These are phyloP conservation scores for Lemur catta DNA, from an alignment of 2,797 vertebrate genomes.

Conservation along the genomic window DNA sequence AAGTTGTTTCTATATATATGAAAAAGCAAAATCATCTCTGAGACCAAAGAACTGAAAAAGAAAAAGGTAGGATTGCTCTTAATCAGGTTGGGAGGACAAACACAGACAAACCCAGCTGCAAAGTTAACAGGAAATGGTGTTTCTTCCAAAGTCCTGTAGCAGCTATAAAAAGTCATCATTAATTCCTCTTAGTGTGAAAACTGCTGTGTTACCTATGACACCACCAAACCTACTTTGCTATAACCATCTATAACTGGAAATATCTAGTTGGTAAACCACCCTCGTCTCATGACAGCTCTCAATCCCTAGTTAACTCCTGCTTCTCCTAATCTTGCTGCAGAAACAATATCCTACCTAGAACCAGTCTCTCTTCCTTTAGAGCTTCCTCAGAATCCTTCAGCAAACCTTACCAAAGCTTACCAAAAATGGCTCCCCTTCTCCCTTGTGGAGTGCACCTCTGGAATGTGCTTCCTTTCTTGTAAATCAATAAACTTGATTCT, in stretches of 20 bases:
- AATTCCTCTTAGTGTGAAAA: neutral
- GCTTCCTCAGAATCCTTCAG: neutral
- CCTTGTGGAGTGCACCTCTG: fast-evolving
- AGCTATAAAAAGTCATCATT: neutral
- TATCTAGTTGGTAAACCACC: neutral
- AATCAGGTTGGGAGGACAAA: neutral
- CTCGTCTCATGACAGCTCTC: neutral
- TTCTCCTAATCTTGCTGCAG: neutral
- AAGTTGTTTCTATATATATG: neutral
- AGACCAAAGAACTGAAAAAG: neutral
- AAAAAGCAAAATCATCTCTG: neutral
- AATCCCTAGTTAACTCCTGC: neutral
- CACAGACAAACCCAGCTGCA: neutral
- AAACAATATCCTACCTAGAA: neutral
- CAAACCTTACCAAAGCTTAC: no score
- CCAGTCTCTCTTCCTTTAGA: neutral
- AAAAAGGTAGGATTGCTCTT: neutral
- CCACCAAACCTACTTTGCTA: neutral
- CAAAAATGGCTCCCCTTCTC: neutral
- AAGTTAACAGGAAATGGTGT: neutral
- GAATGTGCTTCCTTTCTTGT: neutral
- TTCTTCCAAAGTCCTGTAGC: neutral
- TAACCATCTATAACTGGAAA: neutral
- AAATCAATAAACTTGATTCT: neutral
- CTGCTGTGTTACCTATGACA: neutral